Evolutionary conservation across 2,888 invertebrate genomes (phyloP), one percentile per base, ranked within the genome.

Genomic region (Parascotia fuliginaria): DNA sequence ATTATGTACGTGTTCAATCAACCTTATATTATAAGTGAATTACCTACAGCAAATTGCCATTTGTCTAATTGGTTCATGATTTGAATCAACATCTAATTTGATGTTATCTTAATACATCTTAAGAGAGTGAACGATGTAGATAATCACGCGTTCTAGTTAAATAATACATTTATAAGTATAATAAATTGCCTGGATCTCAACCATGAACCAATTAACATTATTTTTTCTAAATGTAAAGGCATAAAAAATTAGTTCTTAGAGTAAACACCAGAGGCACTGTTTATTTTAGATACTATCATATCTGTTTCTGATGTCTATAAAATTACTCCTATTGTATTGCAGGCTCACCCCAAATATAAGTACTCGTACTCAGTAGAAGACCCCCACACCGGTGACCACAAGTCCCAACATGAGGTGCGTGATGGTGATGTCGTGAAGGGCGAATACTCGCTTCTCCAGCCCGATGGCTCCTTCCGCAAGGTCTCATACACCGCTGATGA

Each of bases 371-470:
- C 94, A 52, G 94, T 93, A 53, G 92, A 93, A 57, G 94, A 94
- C 67, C 92, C 92, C 1, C 93, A 94, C 70, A 94, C 94, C 49
- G 94, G 94, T 9, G 94, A 94, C 85, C 93, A 93, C 82, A 94
- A 94, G 79, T 91, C 93, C 69, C 94, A 94, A 77, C 88, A 92
- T 45, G 94, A 94, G 75, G 84, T 84, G 67, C 91, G 93, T 34
- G 93, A 94, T 74, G 95, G 95, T 15, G 93, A 95, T 63, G 93
- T 93, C 36, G 95, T 95, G 42, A 93, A 94, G 77, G 95, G 95
- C 51, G 93, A 94, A 66, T 95, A 95, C 83, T 93, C 93, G 22
- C 85, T 94, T 44, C 89, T 93, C 60, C 94, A 94, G 75, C 93
- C 94, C 14, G 94, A 93, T 69, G 94, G 94, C 59, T 93, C 94